Base-by-base conservation (phyloP, 2,888 invertebrate genomes). In the Drosophila atripex region DNA sequence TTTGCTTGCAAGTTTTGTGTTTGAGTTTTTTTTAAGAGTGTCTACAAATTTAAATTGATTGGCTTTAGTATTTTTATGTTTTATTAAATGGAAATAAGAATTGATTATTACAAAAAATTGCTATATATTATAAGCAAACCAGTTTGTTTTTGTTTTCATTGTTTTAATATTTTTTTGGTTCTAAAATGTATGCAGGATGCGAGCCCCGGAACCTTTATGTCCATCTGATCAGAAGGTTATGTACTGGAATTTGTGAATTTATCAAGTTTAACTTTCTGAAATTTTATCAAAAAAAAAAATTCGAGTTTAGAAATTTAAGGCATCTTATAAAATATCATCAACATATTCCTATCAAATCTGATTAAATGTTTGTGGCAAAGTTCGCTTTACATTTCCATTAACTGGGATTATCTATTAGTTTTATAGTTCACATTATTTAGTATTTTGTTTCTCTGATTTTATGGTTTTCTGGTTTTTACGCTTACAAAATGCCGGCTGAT, bases 1-100 rank as follows among this genome's bases (percentile, higher is more conserved):
- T 68, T 82, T 73, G 59, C 35, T 43, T 64, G 41, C 35, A 35
- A 35, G 58, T 38, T 35, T 21, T 54, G 30, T 43, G 35, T 50
- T 14, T 32, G 9, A 28, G 43, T 58, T 43, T 41, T 38, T 25
- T 25, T 51, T 60, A 52, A 75, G 65, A 79, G 75, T 71, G 63
- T 83, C 77, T 83, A 80, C 77, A 71, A 76, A 83, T 53, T 73
- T 65, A 14, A 75, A 59, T 69, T 56, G 39, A 64, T 83, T 49
- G 32, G 28, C 64, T 64, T 53, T 63, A 28, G 39, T 18, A 41
- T 54, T 66, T 12, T 12, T 51, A 45, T 18, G 30, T 56, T 68
- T 47, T 47, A 47, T 58, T 52, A 58, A 65, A 50, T 65, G 46
- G 65, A 66, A 66, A 65, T 65, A 55, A 65, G 49, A 55, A 35